Conservation (phyloP, 2,888 invertebrate genomes). For the Dasysyrphus albostriatus region DNA sequence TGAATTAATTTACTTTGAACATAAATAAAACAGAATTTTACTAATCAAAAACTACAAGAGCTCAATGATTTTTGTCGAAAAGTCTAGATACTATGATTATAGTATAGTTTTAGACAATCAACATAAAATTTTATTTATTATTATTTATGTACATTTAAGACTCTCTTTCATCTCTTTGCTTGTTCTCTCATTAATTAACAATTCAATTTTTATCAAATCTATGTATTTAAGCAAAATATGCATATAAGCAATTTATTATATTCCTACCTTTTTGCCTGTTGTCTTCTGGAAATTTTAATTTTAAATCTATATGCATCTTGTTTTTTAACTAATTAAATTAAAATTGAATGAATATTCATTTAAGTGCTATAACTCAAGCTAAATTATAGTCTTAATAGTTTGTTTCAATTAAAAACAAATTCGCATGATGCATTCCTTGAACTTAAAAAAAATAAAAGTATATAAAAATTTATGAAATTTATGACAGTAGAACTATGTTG, state of each 20-base stretch:
- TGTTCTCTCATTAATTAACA: not conserved
- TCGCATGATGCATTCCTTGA: conserved; percentile 4
- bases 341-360: not conserved
- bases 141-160: no score
- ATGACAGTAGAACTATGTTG: conserved; percentile 2
- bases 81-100: no score
- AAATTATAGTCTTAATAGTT: not conserved
- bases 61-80: no score
- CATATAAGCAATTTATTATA: not conserved
- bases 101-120: no score
- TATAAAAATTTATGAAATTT: not conserved
- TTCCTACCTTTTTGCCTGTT: not conserved
- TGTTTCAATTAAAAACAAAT: not conserved
- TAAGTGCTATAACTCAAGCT: not conserved
- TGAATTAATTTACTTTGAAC: no score
- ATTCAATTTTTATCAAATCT: not conserved
- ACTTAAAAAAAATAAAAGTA: conserved; percentile 11
- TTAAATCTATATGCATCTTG: no score
- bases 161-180: no score
- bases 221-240: not conserved
- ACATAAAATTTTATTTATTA: no score
- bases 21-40: no score
- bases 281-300: not conserved
- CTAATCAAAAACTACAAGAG: no score
- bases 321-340: not conserved